Evolutionary conservation across 2,797 vertebrate genomes (phyloP).

Genomic region (Buphagus erythrorhynchus): DNA sequence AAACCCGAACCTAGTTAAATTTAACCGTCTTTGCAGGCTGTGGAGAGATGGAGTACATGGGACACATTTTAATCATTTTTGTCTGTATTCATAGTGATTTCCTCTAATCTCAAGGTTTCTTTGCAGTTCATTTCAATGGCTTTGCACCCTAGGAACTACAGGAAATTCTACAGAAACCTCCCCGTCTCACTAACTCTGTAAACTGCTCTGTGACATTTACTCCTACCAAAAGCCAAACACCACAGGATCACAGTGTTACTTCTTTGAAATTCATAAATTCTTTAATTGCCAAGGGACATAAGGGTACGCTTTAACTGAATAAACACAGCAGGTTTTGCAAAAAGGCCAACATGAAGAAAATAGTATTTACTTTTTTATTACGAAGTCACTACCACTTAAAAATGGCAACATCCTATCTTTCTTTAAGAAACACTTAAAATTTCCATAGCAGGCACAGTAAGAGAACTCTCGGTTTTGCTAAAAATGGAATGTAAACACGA

Average conservation of each 20-base stretch:
- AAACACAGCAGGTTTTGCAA: not conserved
- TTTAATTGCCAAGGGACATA: not conserved
- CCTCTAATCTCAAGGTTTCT: conserved; percentile 15
- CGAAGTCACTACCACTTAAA: not conserved
- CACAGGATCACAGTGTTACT: not conserved
- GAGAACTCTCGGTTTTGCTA: not conserved
- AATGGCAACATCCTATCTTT: not conserved
- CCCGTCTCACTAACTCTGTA: not conserved
- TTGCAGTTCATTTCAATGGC: conserved; percentile 12
- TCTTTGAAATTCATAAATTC: not conserved
- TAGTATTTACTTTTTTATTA: not conserved
- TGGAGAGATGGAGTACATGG: conserved; percentile 23
- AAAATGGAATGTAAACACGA: not conserved
- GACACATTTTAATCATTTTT: conserved; percentile 6
- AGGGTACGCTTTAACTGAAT: not conserved
- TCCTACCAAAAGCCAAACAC: conserved; percentile 31
- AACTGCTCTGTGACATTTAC: not conserved
- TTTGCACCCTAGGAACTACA: conserved; percentile 19
- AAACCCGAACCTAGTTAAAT: conserved; percentile 51
- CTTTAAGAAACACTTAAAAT: not conserved
- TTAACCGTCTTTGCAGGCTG: conserved; percentile 65
- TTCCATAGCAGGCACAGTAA: not conserved
- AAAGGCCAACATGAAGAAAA: not conserved
- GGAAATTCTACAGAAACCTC: conserved; percentile 44
- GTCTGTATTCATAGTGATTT: conserved; percentile 15